These are phyloP conservation scores for Rhynchopsitta pachyrhyncha DNA, from an alignment of 2,113 vertebrate species.

Conservation along the genomic window DNA sequence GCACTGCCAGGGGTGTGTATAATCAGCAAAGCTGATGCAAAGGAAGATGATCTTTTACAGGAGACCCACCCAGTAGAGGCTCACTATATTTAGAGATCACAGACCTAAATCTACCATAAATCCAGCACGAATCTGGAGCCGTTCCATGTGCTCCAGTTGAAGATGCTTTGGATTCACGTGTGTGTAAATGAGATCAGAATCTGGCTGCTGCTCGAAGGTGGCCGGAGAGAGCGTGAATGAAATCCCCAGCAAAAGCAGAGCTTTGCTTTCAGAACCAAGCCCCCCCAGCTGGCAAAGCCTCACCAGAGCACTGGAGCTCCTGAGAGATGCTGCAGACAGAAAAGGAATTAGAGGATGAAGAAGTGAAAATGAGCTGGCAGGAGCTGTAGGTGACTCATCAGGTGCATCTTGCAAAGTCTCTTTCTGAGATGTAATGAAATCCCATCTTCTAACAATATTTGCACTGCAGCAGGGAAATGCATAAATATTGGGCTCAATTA, in stretches of 20 bases:
- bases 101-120: not conserved
- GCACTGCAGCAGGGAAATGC: conserved; percentile 57
- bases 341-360: conserved; percentile 39
- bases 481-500: conserved; percentile 70
- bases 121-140: not conserved
- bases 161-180: not conserved
- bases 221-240: not conserved
- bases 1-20: not conserved
- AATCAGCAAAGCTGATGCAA: not conserved
- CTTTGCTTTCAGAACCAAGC: not conserved
- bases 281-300: not conserved
- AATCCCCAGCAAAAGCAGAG: not conserved
- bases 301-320: not conserved
- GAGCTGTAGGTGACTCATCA: conserved; percentile 67
- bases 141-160: not conserved
- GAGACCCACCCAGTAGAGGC: not conserved
- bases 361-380: conserved; percentile 69
- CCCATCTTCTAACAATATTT: conserved; percentile 64
- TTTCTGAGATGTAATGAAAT: conserved; percentile 62
- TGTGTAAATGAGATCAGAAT: not conserved
- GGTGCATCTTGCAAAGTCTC: conserved; percentile 67
- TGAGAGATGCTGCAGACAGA: conserved; percentile 40
- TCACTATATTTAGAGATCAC: not conserved
- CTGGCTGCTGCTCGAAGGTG: not conserved
- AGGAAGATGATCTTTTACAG: not conserved